Percentiles rank a stretch among this genome's conserved stretches.
phyloP scores from a whole-genome alignment of 2,888 invertebrate species.

The Xiphydria camelus region DNA sequence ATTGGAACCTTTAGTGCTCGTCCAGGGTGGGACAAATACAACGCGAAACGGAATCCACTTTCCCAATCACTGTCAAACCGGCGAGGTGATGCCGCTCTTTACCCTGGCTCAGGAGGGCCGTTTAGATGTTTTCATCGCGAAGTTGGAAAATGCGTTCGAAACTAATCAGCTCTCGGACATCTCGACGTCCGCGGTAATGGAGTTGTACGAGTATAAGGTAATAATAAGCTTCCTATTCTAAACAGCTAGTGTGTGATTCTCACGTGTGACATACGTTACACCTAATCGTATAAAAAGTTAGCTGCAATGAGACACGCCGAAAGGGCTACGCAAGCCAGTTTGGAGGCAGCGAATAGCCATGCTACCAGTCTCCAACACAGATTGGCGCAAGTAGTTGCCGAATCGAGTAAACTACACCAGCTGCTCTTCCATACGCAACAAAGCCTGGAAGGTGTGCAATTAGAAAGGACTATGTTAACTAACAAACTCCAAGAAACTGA shows the following conservation, averaged over 20 bases:
- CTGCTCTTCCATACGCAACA: slow-evolving; percentile 60
- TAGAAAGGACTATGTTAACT: slow-evolving; percentile 44
- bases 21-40: slow-evolving; percentile 34
- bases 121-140: slow-evolving; percentile 60
- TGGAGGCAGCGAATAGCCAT: slow-evolving; percentile 61
- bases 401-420: slow-evolving; percentile 59
- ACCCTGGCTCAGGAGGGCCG: slow-evolving; percentile 61
- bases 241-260: too few relatives aligned
- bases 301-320: slow-evolving; percentile 60
- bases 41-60: slow-evolving; percentile 36
- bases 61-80: slow-evolving; percentile 47
- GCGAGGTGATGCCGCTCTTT: slow-evolving; percentile 50
- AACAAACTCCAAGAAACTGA: slow-evolving; percentile 39
- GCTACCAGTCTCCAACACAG: slow-evolving; percentile 61
- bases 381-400: slow-evolving; percentile 58
- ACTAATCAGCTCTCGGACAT: slow-evolving; percentile 63
- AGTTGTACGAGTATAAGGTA: slow-evolving; percentile 71
- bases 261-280: neutral
- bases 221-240: slow-evolving; percentile 14
- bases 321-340: slow-evolving; percentile 58
- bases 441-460: slow-evolving; percentile 56
- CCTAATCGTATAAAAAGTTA: slow-evolving; percentile 48
- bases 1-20: slow-evolving; percentile 47
- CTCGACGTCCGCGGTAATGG: slow-evolving; percentile 72
- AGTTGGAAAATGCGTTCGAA: slow-evolving; percentile 57